Evolutionary conservation across 2,888 invertebrate genomes (phyloP), one percentile per base, ranked within the genome.

Genomic region (Pyrgus malvae): DNA sequence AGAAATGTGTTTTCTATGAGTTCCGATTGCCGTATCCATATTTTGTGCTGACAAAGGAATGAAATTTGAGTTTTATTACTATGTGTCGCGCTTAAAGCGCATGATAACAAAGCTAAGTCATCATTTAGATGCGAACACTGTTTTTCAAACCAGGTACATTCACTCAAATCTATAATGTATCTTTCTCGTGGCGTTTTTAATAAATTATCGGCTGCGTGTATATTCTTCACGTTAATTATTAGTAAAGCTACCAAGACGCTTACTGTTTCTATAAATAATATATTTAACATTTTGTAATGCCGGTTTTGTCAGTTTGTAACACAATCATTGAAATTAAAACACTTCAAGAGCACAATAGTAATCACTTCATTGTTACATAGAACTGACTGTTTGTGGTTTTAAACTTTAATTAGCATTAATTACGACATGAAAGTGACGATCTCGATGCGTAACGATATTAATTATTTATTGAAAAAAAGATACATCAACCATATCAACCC

Each of bases 71-170:
- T 83, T 64, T 84, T 90, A 62, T 85, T 76, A 48, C 65, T 83
- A 55, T 79, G 84, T 5, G 82, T 77, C 27, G 80, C 76, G 59
- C 77, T 80, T 23, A 90, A 56, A n/a, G 83, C 74, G 65, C 90
- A 90, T 0, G 84, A 82, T 21, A 89, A 60, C 42, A 83, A 65
- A 11, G 78, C 79, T 31, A 90, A 76, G 68, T 86, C 85, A 57
- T 90, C 90, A 45, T 80, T 77, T 49, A 82, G 67, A 61, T 82
- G 78, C 21, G 83, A 83, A 68, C 90, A 90, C 59, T 87, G 74
- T 60, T 86, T 85, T 63, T 85, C 82, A 65, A 84, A 75, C 60
- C 76, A 67, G 55, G 74, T 70, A 68, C 90, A 90, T 49, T 77
- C 81, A 62, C 70, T 72, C 57, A 87, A 66, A 64, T 88, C 85